Evolutionary conservation across 1,140 invertebrate genomes (phyloP).

Genomic region (Lasioglossum albipes): DNA sequence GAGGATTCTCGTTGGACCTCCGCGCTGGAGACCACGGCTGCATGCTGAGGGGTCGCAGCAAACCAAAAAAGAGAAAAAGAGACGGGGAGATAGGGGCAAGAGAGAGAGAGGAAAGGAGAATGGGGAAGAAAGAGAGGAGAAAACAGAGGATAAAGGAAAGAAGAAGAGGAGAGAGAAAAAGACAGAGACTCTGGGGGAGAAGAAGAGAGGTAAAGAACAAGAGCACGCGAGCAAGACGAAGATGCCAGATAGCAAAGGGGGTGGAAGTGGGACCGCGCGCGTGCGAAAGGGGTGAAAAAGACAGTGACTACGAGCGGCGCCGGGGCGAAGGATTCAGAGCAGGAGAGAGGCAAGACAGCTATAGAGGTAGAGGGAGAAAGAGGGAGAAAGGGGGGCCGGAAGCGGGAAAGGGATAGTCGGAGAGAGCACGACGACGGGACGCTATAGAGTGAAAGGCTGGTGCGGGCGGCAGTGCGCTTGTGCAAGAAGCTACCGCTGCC

Average conservation of each 20-base stretch:
- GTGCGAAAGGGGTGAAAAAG: conserved; percentile 26
- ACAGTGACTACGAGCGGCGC: background rate
- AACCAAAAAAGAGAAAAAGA: background rate
- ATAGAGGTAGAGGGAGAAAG: background rate
- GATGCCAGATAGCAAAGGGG: background rate
- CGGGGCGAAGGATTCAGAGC: conserved; percentile 3
- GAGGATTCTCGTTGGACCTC: conserved; percentile 43
- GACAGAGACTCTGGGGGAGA: no score
- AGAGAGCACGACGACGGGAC: conserved; percentile 5
- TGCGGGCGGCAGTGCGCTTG: conserved; percentile 72
- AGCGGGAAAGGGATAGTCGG: conserved; percentile 31
- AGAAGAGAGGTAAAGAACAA: background rate
- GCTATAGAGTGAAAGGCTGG: conserved; percentile 55
- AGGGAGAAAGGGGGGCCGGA: background rate
- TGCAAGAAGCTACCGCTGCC: conserved; percentile 78
- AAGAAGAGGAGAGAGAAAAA: background rate
- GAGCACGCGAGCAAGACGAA: background rate
- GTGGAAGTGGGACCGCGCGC: background rate
- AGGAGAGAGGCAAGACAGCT: conserved; percentile 15
- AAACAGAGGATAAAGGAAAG: no score
- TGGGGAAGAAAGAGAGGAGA: background rate
- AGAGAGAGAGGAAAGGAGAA: background rate
- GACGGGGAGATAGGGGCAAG: background rate
- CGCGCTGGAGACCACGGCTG: conserved; percentile 13
- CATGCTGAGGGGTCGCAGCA: no score